These are phyloP conservation scores for Pristionchus fissidentatus DNA, from an alignment of 2,888 invertebrate genomes.

Conservation along the genomic window DNA sequence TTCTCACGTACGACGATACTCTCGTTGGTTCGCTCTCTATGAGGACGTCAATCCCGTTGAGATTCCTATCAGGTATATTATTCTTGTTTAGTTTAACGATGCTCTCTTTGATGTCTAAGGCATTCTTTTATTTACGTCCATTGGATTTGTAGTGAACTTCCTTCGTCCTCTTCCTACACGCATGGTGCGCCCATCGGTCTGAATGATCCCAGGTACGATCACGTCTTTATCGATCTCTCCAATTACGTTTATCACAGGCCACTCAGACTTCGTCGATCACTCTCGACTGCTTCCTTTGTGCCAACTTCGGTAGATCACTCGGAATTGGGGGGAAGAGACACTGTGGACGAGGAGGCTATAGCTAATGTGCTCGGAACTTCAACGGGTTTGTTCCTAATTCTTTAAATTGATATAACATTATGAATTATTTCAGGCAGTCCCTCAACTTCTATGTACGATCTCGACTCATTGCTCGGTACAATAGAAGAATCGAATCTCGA, in stretches of 20 bases:
- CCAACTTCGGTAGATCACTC: slow-evolving; percentile 18
- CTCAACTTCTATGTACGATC: slow-evolving; percentile 18
- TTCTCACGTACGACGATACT: slow-evolving; percentile 25
- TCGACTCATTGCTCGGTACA: neutral
- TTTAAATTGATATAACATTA: neutral
- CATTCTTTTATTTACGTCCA: neutral
- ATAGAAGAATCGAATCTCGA: slow-evolving; percentile 18
- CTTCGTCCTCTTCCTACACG: neutral
- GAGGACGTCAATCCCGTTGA: slow-evolving; percentile 23
- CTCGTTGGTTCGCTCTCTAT: slow-evolving; percentile 39
- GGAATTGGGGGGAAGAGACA: slow-evolving; percentile 43
- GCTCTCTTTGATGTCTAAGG: too few relatives aligned
- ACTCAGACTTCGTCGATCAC: neutral
- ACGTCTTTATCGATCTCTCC: neutral
- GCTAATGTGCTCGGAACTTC: neutral
- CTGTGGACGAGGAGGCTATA: slow-evolving; percentile 8
- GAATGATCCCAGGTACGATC: neutral
- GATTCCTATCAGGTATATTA: slow-evolving; percentile 27
- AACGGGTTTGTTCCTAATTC: neutral
- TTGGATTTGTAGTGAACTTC: neutral
- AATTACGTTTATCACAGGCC: neutral
- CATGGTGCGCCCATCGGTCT: slow-evolving; percentile 16
- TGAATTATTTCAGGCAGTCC: neutral
- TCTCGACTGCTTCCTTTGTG: neutral
- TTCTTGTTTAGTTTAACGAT: too few relatives aligned